phyloP scores from a whole-genome alignment of 2,113 vertebrate species.

The Rana temporaria region DNA sequence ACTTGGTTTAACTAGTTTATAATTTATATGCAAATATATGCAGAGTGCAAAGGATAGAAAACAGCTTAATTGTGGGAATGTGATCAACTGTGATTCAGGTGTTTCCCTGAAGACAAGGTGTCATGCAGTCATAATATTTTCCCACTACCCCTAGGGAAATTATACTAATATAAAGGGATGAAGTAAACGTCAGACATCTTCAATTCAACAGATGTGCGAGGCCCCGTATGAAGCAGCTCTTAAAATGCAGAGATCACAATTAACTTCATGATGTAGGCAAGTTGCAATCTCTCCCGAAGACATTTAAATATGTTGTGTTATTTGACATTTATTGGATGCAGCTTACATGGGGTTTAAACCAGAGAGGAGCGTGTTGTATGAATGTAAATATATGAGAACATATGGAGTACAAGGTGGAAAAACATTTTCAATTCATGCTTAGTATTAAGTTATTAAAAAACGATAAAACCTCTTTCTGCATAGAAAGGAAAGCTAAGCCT shows the following conservation, averaged over 20 bases:
- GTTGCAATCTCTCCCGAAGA: slow-evolving; percentile 1
- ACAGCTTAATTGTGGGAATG: slow-evolving; percentile 30
- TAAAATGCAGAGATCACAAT: slow-evolving; percentile 39
- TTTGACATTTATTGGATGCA: slow-evolving; percentile 7
- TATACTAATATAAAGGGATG: slow-evolving; percentile 44
- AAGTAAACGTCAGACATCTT: slow-evolving; percentile 27
- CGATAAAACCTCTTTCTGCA: too few species aligned
- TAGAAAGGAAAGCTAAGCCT: too few species aligned
- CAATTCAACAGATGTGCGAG: slow-evolving; percentile 42
- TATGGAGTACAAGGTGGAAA: not conserved
- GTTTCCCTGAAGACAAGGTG: slow-evolving; percentile 25
- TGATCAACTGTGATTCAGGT: slow-evolving; percentile 43
- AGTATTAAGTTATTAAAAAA: too few species aligned
- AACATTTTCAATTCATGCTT: not conserved
- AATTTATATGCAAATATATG: slow-evolving; percentile 54
- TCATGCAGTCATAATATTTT: slow-evolving; percentile 41
- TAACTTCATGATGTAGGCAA: slow-evolving; percentile 27
- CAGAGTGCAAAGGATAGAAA: slow-evolving; percentile 32
- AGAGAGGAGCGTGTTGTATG: not conserved
- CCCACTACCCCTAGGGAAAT: slow-evolving; percentile 35
- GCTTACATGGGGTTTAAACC: not conserved
- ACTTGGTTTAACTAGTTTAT: slow-evolving; percentile 2
- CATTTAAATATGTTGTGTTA: not conserved
- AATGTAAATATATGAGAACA: not conserved
- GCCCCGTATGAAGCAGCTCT: slow-evolving; percentile 2